Base-by-base conservation (phyloP, 2,888 invertebrate genomes). In the Limnephilus marmoratus region DNA sequence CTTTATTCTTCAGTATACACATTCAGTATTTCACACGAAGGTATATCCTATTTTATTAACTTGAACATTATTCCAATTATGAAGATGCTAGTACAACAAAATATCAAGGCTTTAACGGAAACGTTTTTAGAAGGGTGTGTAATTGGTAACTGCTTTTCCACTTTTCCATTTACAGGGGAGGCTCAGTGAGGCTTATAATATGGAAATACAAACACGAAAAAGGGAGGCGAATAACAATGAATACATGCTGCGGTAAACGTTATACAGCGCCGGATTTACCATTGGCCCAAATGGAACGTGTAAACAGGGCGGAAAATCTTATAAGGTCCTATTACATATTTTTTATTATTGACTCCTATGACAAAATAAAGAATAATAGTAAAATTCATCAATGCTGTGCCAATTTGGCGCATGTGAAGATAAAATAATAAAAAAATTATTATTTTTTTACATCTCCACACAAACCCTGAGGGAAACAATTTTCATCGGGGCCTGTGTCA, bases 191-290 rank as follows among this genome's bases (percentile, higher is more conserved):
- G 68, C 68, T 68, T n/a, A 68, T 68, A 24, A 68, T 85, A 90
- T 85, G 53, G 45, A 91, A 85, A 85, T 37, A 31, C 45, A 80
- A 86, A 91, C 24, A 86, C 90, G 85, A 90, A 85, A 91, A 90
- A 91, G 37, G 41, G 86, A 80, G 68, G 85, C 85, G 80, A 45
- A 91, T 91, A 85, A 91, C 85, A 86, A 81, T 68, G 83, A 45
- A 53, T 68, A 68, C 68, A 68, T 24, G 9, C 68, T 2, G 24
- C 2, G 24, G 24, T 24, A 24, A 7, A 9, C 11, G 9, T 24
- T 24, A 24, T 2, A 24, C 68, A 68, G 68, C 0, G 9, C 68
- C 68, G n/a, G 9, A 68, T n/a, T 24, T 68, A 24, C 68, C 5
- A 68, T 68, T 18, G 24, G 68, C 5, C 7, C 24, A 68, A 4